Base-by-base conservation (phyloP, 2,888 invertebrate species). In the Endomychus coccineus region DNA sequence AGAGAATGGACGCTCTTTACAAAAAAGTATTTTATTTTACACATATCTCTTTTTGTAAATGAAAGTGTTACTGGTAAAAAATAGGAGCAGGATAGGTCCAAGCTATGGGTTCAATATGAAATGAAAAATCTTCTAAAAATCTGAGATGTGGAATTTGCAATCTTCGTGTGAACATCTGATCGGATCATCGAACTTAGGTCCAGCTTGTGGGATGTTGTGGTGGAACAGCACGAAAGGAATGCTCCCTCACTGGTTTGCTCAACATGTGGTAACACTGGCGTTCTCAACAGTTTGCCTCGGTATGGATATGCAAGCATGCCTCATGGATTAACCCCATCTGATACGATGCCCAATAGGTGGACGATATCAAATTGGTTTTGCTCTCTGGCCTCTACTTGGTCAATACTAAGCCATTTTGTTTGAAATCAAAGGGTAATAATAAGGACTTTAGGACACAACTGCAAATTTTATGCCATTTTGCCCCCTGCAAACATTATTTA, bases 1-100 rank as follows among this genome's bases (percentile, higher is more conserved):
- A 56, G 55, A 57, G 55, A 56, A 55, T 58, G 59, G 58, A 56
- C 57, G 58, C 59, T 58, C 58, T 58, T 59, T 58, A 57, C 58
- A 59, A 58, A 58, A 58, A 59, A 58, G 50, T 52, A 57, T 53
- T 54, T 55, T 54, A 56, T 57, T 58, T 53, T 53, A 56, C 52
- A 56, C 51, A 50, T 48, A n/a, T n/a, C n/a, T n/a, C n/a, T n/a
- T n/a, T n/a, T n/a, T n/a, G n/a, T n/a, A n/a, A n/a, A n/a, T n/a
- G n/a, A n/a, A n/a, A n/a, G n/a, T n/a, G n/a, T n/a, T n/a, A n/a
- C n/a, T n/a, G n/a, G n/a, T n/a, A n/a, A n/a, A n/a, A n/a, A n/a
- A n/a, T n/a, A n/a, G n/a, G n/a, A n/a, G n/a, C n/a, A n/a, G n/a
- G n/a, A n/a, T n/a, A n/a, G n/a, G n/a, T n/a, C n/a, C n/a, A n/a